Base-by-base conservation (phyloP, 2,797 vertebrate genomes). In the Karalla daura region DNA sequence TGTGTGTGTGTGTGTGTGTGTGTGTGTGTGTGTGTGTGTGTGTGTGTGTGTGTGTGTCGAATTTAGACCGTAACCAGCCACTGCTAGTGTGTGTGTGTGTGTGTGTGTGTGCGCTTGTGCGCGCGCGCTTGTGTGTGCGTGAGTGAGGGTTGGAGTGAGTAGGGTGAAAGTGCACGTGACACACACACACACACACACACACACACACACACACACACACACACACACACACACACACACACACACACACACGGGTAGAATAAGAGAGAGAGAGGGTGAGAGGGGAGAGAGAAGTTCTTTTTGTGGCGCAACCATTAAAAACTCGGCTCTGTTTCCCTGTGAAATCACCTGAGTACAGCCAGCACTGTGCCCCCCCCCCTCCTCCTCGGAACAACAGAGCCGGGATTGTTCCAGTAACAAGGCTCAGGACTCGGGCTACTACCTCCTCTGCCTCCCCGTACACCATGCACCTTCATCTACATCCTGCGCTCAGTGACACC, bases 391-490 rank as follows among this genome's bases (percentile, higher is more conserved):
- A 67, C n/a, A n/a, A n/a, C n/a, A n/a, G n/a, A 84, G 43, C 30
- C 58, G 23, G 66, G 74, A 74, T 72, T 71, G 81, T 76, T 55
- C 41, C 3, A 66, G 61, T 70, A 86, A 83, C 64, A 49, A 73
- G 76, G 77, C 61, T 85, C 60, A 78, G n/a, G n/a, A n/a, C n/a
- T 66, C 63, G 78, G 41, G 43, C 35, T 66, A 58, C 76, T 80
- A 71, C 69, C 79, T 84, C 68, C 37, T 54, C 80, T 74, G 69
- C 80, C 51, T 77, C 76, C 79, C 80, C 78, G 70, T 85, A 85
- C 83, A 76, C n/a, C n/a, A n/a, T n/a, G n/a, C 88, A 91, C 89
- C 89, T 90, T 86, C 83, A 87, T 90, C 84, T 89, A 88, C 88
- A 90, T 81, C 87, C 86, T 65, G 67, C 87, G 59, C 85, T 84